A percentile compares a stretch with the other conserved stretches of the same genome.
These are phyloP conservation scores for Drepana arcuata DNA, from an alignment of 1,140 invertebrate genomes.

Conservation along the genomic window DNA sequence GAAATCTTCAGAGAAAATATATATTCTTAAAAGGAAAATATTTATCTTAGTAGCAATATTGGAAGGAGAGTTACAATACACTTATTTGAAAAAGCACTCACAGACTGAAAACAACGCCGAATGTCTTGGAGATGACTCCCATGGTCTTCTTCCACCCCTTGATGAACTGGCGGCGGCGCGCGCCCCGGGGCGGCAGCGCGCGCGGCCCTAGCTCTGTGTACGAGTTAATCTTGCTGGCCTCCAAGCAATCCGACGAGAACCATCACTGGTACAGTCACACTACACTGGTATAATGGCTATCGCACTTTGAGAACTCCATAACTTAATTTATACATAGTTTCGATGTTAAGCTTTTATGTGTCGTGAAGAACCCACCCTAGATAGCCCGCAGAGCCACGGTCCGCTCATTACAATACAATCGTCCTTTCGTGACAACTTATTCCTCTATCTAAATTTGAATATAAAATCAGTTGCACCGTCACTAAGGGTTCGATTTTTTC, in stretches of 20 bases:
- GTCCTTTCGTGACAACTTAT: too few relatives aligned
- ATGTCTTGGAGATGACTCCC: slow-evolving; percentile 80
- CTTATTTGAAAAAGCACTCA: slow-evolving; percentile 63
- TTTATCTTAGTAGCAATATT: neutral
- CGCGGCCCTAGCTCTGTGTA: slow-evolving; percentile 49
- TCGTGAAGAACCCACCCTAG: too few relatives aligned
- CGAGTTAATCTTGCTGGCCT: slow-evolving; percentile 55
- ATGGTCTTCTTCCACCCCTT: slow-evolving; percentile 73
- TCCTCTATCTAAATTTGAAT: too few relatives aligned
- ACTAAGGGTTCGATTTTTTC: too few relatives aligned
- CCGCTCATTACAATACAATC: too few relatives aligned
- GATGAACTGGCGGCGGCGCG: slow-evolving; percentile 61
- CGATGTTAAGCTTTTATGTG: too few relatives aligned
- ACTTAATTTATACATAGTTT: too few relatives aligned
- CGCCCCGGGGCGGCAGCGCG: slow-evolving; percentile 47
- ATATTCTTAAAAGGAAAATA: neutral
- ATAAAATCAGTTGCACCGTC: too few relatives aligned
- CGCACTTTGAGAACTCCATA: too few relatives aligned
- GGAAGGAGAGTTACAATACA: neutral
- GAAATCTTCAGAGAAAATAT: neutral
- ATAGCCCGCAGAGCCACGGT: too few relatives aligned
- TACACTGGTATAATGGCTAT: slow-evolving; percentile 24
- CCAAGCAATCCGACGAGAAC: slow-evolving; percentile 12
- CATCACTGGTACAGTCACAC: slow-evolving; percentile 40
- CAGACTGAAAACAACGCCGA: slow-evolving; percentile 82